These are phyloP conservation scores for Neotragus moschatus DNA, from an alignment of 2,113 vertebrate species.

Conservation along the genomic window DNA sequence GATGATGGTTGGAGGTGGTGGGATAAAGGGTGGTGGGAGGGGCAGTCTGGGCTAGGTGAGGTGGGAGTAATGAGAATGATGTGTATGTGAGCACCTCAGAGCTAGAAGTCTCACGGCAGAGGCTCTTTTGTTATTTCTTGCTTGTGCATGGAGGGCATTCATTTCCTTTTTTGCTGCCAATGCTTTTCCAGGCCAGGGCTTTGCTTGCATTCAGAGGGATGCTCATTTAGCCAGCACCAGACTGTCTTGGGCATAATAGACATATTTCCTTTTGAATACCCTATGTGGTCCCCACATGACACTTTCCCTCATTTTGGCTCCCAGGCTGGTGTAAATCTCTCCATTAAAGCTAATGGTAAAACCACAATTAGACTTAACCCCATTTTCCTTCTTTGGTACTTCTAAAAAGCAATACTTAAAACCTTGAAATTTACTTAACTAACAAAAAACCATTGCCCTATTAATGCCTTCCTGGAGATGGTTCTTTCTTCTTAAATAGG, in stretches of 20 bases:
- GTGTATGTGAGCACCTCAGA: not conserved
- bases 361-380: not conserved
- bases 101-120: not conserved
- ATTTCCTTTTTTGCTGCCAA: not conserved
- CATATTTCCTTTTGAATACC: not conserved
- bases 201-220: not conserved
- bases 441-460: not conserved
- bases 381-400: slow-evolving; percentile 31
- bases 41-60: not conserved
- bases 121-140: not conserved
- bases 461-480: slow-evolving; percentile 43
- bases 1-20: not conserved
- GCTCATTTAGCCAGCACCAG: not conserved
- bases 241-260: not conserved
- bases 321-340: not conserved
- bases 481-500: slow-evolving; percentile 47
- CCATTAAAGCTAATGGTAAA: not conserved
- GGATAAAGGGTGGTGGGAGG: not conserved
- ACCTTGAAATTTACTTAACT: slow-evolving; percentile 36
- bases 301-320: not conserved
- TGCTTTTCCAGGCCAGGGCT: not conserved
- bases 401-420: slow-evolving; percentile 35
- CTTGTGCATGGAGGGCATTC: not conserved
- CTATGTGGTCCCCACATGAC: not conserved
- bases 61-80: not conserved